Conservation (phyloP, 2,113 vertebrate genomes). For the Cyanoliseus patagonus region DNA sequence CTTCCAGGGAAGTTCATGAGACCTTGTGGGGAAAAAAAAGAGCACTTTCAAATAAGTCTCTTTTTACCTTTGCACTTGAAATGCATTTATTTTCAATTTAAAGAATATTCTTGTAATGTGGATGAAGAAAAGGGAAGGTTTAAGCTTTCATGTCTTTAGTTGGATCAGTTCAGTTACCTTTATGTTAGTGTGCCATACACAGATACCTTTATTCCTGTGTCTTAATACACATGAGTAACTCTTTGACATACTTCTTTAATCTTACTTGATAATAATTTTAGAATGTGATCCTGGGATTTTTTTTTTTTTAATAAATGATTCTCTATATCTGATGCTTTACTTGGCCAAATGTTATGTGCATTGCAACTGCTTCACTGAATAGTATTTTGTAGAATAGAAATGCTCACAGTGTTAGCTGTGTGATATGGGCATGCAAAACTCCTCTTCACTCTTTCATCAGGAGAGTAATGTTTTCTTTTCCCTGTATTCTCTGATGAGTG, state of each 20-base stretch:
- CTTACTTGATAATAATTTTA: not conserved
- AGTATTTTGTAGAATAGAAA: not conserved
- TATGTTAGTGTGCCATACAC: not conserved
- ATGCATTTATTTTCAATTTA: not conserved
- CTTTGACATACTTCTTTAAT: not conserved
- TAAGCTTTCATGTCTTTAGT: not conserved
- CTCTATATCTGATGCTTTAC: not conserved
- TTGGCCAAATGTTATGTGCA: not conserved
- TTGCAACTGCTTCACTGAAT: not conserved
- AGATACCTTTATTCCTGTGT: not conserved
- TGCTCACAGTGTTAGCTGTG: not conserved
- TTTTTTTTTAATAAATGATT: not conserved
- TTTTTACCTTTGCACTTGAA: not conserved
- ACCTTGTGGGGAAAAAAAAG: not conserved
- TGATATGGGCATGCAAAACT: not conserved
- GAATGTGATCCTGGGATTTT: not conserved
- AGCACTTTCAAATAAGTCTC: not conserved
- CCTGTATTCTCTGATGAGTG: not conserved
- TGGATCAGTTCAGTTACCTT: not conserved
- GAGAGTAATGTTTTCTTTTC: not conserved
- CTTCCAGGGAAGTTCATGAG: not conserved
- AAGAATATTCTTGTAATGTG: not conserved
- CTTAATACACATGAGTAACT: not conserved
- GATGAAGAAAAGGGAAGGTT: not conserved
- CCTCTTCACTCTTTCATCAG: not conserved